Evolutionary conservation across 2,797 vertebrate species (phyloP), one percentile per base, ranked within the genome.

Genomic region (Eremophila alpestris): DNA sequence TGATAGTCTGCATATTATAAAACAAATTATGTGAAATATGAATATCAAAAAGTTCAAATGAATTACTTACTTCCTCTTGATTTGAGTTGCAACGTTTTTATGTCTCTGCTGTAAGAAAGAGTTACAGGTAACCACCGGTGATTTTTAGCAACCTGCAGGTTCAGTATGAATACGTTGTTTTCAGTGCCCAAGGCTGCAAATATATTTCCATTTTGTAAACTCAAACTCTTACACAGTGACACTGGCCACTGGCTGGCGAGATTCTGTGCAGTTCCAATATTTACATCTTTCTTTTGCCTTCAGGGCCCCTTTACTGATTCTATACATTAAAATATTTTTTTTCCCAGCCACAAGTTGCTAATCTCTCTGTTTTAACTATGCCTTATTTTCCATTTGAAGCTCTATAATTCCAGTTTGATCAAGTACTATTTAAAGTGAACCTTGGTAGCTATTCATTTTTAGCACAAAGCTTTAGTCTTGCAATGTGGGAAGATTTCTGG

Each of bases 1-100:
- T 29, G 75, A 97, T 94, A 77, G 73, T 71, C 69, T 85, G 94
- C 94, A 91, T 93, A 94, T 96, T 94, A 95, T 91, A 91, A 97
- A 97, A 96, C 78, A 96, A 91, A 97, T 96, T 95, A 86, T 11
- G 7, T 83, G 83, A 95, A 92, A 92, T 90, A 95, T 86, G 69
- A 96, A 79, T 93, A 90, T 73, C 65, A 85, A 77, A 86, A 96
- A 96, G 55, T 24, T 27, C 49, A 83, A 85, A 86, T 83, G 22
- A 95, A 94, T 94, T 69, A 81, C 79, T 93, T 68, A 80, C 64
- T 89, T 43, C 32, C 27, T 88, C 65, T 77, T 95, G 78, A 68
- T 91, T 94, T 89, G 36, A 76, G 41, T 84, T 82, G 43, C 83
- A 89, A 81, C 40, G 26, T 70, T 93, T 77, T 79, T 69, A 70